phyloP scores from a whole-genome alignment of 2,888 invertebrate genomes.

The Barypeithes pellucidus region DNA sequence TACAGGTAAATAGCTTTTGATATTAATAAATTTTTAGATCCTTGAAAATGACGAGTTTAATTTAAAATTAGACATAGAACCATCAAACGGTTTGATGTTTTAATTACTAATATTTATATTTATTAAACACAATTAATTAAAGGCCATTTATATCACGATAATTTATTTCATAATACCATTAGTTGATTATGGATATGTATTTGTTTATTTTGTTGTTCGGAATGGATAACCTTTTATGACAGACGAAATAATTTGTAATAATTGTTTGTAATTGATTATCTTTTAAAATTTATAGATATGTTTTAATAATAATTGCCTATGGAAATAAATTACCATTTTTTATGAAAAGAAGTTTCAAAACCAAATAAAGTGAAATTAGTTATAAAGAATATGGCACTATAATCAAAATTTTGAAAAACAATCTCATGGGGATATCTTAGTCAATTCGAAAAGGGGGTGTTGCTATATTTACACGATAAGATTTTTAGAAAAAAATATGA shows the following conservation, averaged over 20 bases:
- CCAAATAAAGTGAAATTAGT: too few species aligned
- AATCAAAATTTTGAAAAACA: too few species aligned
- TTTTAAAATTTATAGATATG: background rate
- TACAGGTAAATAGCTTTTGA: background rate
- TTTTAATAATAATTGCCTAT: too few species aligned
- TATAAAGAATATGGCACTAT: too few species aligned
- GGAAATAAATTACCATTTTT: too few species aligned
- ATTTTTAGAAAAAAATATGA: too few species aligned
- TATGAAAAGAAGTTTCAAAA: too few species aligned
- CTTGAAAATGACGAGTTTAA: conserved; percentile 13
- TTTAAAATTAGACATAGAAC: background rate
- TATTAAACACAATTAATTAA: conserved; percentile 15
- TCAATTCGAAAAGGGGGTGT: too few species aligned
- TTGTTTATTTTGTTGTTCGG: background rate
- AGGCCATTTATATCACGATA: conserved; percentile 3
- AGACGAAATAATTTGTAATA: background rate
- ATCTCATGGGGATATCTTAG: too few species aligned
- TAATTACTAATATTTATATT: conserved; percentile 7
- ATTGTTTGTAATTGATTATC: background rate
- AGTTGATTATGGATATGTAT: background rate
- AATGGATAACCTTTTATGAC: conserved; percentile 11
- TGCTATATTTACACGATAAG: too few species aligned
- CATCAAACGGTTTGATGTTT: conserved; percentile 5
- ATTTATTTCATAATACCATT: background rate
- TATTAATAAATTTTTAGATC: background rate